These are phyloP conservation scores for Noctua janthe DNA, from an alignment of 2,888 invertebrate genomes.

Conservation along the genomic window DNA sequence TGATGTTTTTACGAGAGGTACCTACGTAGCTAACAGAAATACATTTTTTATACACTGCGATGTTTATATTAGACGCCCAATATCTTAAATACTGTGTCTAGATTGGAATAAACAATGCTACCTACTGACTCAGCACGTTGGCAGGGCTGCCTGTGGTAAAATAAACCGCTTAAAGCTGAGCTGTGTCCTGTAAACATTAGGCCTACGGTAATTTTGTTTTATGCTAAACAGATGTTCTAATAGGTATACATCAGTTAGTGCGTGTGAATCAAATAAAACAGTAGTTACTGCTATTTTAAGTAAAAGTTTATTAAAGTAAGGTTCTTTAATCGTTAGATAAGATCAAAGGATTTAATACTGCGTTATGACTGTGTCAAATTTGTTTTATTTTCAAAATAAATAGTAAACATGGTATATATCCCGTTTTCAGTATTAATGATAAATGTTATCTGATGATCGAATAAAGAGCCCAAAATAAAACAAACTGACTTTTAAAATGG, in stretches of 20 bases:
- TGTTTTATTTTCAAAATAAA: too few relatives aligned
- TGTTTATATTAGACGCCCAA: conserved; percentile 26
- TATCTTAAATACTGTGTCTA: conserved; percentile 36
- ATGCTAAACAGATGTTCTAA: conserved; percentile 14
- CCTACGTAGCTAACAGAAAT: conserved; percentile 8
- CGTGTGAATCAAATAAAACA: conserved; percentile 21
- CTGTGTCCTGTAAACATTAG: conserved; percentile 12
- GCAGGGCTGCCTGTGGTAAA: conserved; percentile 20
- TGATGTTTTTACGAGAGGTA: conserved; percentile 32
- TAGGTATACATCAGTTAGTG: neutral
- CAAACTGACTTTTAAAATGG: neutral
- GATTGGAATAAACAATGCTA: conserved; percentile 30
- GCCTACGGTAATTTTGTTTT: conserved; percentile 1
- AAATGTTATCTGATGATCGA: too few relatives aligned
- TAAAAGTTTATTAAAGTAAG: neutral
- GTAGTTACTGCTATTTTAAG: neutral
- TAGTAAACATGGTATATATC: too few relatives aligned
- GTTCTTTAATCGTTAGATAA: neutral
- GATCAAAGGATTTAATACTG: neutral
- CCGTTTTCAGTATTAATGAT: too few relatives aligned
- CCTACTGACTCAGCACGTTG: conserved; percentile 5
- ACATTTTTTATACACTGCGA: conserved; percentile 23
- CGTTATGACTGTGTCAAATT: neutral
- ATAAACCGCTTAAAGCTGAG: conserved; percentile 12
- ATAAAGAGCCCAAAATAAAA: neutral